Conservation (phyloP, 1,140 invertebrate species). For the Drosophila auraria region DNA sequence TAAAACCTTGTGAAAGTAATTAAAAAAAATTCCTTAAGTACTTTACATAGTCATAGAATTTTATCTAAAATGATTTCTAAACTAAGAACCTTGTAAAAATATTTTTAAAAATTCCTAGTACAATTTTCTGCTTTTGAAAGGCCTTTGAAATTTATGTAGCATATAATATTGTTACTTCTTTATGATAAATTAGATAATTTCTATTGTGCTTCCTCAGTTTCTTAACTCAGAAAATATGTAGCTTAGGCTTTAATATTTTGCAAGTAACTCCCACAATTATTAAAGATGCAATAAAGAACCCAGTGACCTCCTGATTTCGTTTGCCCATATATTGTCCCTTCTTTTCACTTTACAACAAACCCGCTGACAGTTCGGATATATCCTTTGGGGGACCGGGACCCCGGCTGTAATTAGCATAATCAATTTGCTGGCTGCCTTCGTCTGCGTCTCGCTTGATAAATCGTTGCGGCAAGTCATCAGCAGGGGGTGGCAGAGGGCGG, state of each 20-base stretch:
- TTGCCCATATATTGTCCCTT: neutral
- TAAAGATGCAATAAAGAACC: neutral
- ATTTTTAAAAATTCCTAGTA: too few species aligned
- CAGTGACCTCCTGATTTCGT: conserved; percentile 6
- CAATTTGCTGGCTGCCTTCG: conserved; percentile 69
- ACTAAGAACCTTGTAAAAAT: too few species aligned
- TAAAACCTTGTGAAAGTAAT: neutral
- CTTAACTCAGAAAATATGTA: too few species aligned
- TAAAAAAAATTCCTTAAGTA: neutral
- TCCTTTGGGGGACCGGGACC: conserved; percentile 5
- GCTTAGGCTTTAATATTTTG: neutral
- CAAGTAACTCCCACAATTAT: too few species aligned
- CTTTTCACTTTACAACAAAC: conserved; percentile 27
- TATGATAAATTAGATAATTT: too few species aligned
- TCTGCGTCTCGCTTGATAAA: conserved; percentile 75
- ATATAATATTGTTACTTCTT: too few species aligned
- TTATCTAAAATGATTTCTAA: too few species aligned
- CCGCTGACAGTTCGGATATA: conserved; percentile 36
- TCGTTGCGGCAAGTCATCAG: conserved; percentile 76
- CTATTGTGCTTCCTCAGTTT: too few species aligned
- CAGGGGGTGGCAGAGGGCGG: conserved; percentile 18
- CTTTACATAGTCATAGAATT: neutral
- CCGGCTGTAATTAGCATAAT: conserved; percentile 73
- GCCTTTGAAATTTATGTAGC: too few species aligned
- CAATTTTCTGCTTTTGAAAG: too few species aligned